These are phyloP conservation scores for Theodoxus fluviatilis DNA, from an alignment of 2,888 invertebrate genomes.

Conservation along the genomic window DNA sequence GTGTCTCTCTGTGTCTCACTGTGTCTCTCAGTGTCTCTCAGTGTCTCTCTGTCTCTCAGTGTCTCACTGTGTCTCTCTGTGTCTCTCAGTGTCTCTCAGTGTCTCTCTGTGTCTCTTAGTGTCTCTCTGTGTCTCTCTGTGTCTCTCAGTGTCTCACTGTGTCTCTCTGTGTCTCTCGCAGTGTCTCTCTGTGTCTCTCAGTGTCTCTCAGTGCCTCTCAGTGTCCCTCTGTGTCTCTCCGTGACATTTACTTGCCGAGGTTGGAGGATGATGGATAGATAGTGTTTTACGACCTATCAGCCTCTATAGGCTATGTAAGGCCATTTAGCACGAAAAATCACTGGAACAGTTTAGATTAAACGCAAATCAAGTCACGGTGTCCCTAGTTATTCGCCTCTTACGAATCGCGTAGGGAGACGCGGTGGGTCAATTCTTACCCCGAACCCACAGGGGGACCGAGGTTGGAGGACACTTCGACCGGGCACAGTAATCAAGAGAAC, in stretches of 20 bases:
- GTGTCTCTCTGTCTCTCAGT: conserved; percentile 9
- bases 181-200: conserved; percentile 7
- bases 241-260: background rate
- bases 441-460: too few relatives aligned
- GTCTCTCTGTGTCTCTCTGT: background rate
- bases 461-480: too few relatives aligned
- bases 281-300: too few relatives aligned
- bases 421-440: too few relatives aligned
- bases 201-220: conserved; percentile 8
- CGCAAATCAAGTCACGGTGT: background rate
- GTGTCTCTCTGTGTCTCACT: background rate
- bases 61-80: conserved; percentile 11
- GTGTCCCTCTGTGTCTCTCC: conserved; percentile 14
- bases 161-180: conserved; percentile 7
- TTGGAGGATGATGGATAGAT: too few relatives aligned
- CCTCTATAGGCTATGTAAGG: too few relatives aligned
- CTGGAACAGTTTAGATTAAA: background rate
- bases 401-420: too few relatives aligned
- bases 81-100: conserved; percentile 4
- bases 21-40: background rate
- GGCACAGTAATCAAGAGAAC: too few relatives aligned
- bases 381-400: too few relatives aligned
- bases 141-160: background rate
- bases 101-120: conserved; percentile 4
- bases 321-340: too few relatives aligned